Evolutionary conservation across 2,797 vertebrate genomes (phyloP).

Genomic region (Argya squamiceps): DNA sequence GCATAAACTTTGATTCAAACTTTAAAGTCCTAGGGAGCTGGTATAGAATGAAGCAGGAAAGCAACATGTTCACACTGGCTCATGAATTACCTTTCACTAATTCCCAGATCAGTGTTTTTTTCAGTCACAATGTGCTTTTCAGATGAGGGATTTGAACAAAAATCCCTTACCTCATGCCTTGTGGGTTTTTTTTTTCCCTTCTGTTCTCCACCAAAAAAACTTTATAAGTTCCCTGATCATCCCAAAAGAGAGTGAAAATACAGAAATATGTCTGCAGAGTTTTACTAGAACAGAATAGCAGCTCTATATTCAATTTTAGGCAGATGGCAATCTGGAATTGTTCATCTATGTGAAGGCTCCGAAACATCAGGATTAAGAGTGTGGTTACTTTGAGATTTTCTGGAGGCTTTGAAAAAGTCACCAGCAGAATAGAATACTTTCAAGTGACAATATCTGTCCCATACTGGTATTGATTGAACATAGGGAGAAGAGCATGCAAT

Average conservation of each 20-base stretch:
- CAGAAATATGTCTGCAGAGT: background rate
- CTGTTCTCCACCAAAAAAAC: background rate
- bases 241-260: constrained; percentile 2
- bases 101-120: background rate
- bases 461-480: background rate
- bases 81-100: background rate
- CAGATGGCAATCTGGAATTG: background rate
- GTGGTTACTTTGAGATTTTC: background rate
- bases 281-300: background rate
- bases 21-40: background rate
- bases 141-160: background rate
- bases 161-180: background rate
- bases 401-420: background rate
- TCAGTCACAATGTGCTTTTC: background rate
- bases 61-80: background rate
- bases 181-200: background rate
- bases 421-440: background rate
- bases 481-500: background rate
- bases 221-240: background rate
- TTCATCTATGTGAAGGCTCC: background rate
- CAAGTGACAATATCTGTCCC: background rate
- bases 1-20: background rate
- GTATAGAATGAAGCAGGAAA: background rate
- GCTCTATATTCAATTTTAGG: background rate
- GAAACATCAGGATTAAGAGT: background rate